A percentile compares a stretch with the other conserved stretches of the same genome.
Evolutionary conservation across 2,797 vertebrate species (phyloP).

Genomic region (Luscinia luscinia): DNA sequence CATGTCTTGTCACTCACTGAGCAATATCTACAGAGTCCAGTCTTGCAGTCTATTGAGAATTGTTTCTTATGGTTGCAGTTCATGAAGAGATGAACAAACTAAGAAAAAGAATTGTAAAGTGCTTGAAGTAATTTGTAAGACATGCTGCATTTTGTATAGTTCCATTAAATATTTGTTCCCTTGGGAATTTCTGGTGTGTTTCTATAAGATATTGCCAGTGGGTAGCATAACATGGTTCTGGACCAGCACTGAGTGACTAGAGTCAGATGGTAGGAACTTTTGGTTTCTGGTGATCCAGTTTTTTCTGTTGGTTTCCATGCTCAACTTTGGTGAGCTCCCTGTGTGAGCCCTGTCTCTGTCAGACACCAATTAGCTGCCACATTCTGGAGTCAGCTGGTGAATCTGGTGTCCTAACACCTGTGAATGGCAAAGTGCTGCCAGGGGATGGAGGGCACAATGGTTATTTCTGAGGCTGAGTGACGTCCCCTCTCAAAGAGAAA

Average conservation of each 20-base stretch:
- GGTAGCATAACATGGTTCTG: not conserved
- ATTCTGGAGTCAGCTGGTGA: not conserved
- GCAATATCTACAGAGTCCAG: not conserved
- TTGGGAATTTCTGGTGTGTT: not conserved
- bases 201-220: not conserved
- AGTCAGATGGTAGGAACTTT: not conserved
- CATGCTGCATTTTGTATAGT: not conserved
- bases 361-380: not conserved
- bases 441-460: not conserved
- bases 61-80: not conserved
- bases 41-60: not conserved
- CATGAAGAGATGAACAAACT: not conserved
- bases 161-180: not conserved
- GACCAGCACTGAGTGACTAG: not conserved
- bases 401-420: not conserved
- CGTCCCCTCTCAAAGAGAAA: not conserved
- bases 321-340: not conserved
- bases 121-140: not conserved
- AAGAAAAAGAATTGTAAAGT: not conserved
- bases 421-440: not conserved
- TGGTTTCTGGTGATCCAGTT: not conserved
- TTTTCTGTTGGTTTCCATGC: not conserved
- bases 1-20: not conserved
- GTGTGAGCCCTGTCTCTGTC: not conserved
- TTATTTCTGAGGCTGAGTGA: not conserved